phyloP scores from a whole-genome alignment of 2,797 vertebrate species.

The Crenuchus spilurus region DNA sequence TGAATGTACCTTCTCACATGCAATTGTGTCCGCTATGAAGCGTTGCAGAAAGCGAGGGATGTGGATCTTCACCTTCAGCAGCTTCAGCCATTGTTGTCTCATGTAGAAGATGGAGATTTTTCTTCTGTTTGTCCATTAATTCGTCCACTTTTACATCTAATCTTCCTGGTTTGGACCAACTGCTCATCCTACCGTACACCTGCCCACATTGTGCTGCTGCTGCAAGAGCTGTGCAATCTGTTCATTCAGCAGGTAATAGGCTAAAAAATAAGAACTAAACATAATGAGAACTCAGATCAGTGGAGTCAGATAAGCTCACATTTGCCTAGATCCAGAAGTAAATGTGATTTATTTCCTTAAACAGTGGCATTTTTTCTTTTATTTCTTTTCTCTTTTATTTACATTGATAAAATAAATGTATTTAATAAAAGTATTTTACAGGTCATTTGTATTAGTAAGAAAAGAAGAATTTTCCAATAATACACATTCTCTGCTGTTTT shows the following conservation, averaged over 20 bases:
- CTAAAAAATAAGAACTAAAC: neutral
- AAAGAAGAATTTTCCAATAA: no score
- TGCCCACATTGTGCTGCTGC: slow-evolving; percentile 72
- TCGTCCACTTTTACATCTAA: slow-evolving; percentile 76
- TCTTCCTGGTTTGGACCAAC: slow-evolving; percentile 82
- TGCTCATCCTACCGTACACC: slow-evolving; percentile 79
- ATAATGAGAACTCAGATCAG: neutral
- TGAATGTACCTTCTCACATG: neutral
- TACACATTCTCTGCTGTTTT: no score
- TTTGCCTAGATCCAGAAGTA: no score
- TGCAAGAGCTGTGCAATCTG: slow-evolving; percentile 85
- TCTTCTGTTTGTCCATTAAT: slow-evolving; percentile 61
- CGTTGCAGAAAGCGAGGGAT: slow-evolving; percentile 78
- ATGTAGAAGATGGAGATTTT: slow-evolving; percentile 76
- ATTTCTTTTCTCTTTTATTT: no score
- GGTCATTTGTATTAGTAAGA: no score
- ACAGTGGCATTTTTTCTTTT: no score
- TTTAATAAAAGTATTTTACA: no score
- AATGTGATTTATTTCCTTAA: no score
- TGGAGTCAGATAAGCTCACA: no score
- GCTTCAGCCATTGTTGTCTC: slow-evolving; percentile 69
- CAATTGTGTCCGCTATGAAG: slow-evolving; percentile 56
- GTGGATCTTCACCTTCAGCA: slow-evolving; percentile 78
- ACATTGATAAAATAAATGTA: no score
- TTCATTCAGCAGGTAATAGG: slow-evolving; percentile 75